Percentiles rank a stretch among this genome's conserved stretches.
phyloP scores from a whole-genome alignment of 2,888 invertebrate genomes.

The Drosophila helvetica region DNA sequence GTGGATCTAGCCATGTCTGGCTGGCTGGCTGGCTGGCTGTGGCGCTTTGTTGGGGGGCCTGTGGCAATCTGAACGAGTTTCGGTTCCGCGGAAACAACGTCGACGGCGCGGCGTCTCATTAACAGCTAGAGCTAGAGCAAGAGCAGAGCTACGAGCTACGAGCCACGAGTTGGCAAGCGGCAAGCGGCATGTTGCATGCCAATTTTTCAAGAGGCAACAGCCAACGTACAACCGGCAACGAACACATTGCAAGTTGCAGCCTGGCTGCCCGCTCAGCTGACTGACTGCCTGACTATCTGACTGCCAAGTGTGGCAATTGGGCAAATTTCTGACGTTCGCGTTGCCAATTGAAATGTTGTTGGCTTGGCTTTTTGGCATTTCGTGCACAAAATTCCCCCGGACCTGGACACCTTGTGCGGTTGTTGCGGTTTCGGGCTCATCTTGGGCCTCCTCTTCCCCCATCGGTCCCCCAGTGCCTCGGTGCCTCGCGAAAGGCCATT shows the following conservation, averaged over 20 bases:
- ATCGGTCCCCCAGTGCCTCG: conserved; percentile 3
- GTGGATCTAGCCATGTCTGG: not conserved
- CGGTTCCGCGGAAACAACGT: conserved; percentile 73
- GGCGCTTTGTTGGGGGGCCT: conserved; percentile 10
- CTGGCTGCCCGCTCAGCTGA: conserved; percentile 17
- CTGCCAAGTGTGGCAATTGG: conserved; percentile 46
- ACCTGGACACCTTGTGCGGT: conserved; percentile 26
- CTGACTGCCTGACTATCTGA: conserved; percentile 1
- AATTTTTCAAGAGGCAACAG: conserved; percentile 70
- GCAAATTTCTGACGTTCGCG: conserved; percentile 37
- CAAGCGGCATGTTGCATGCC: conserved; percentile 43
- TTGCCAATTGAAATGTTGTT: conserved; percentile 64
- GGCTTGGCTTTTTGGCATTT: conserved; percentile 64
- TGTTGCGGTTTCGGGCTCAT: not conserved
- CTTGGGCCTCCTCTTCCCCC: not conserved
- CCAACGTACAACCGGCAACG: conserved; percentile 48
- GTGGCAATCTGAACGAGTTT: conserved; percentile 67
- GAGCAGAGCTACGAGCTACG: conserved; percentile 18
- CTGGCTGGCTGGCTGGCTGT: conserved; percentile 7
- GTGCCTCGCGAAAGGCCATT: conserved; percentile 20
- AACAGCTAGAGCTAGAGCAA: conserved; percentile 24
- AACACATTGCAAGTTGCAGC: conserved; percentile 34
- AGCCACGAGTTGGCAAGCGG: not conserved
- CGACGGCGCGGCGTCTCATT: conserved; percentile 51
- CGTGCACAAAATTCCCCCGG: conserved; percentile 47